Base-by-base conservation (phyloP, 37 sponge, comb jelly and placozoan species). In the Agelas oroides region DNA sequence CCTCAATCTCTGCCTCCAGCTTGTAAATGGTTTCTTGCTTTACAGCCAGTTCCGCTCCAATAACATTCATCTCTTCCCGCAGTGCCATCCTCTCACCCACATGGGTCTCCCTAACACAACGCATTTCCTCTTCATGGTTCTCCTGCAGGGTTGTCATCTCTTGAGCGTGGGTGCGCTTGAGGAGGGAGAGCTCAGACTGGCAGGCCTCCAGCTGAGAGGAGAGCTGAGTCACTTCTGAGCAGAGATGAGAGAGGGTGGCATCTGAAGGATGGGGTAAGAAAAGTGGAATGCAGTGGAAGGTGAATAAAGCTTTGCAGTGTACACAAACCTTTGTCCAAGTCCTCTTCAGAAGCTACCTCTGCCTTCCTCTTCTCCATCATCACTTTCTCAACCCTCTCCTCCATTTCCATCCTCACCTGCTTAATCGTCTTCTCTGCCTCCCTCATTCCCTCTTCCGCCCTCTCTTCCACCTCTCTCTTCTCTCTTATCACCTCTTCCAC, bases 401-500 rank as follows among this genome's bases (percentile, higher is more conserved):
- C 62, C 38, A 62, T 1, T 64, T 63, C 78, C 8, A 19, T 24
- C 23, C 40, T 36, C 38, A 40, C 3, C 53, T 73, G 53, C 12
- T 52, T 53, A 53, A 36, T 16, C 70, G 5, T 34, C 24, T 24
- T 32, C 40, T 23, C 62, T 17, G 34, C 19, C 78, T 63, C 78
- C 8, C 39, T 24, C 23, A 40, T 36, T 12, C 62, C 78, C 53
- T 73, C 73, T 46, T 52, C 73, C 73, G 8, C 27, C 70, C 35
- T 34, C 24, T 24, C 30, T 23, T 23, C 62, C 38, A 62, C 19
- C 78, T 63, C 78, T 34, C 39, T 24, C 23, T 72, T 36, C 38
- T 78, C 78, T 30, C 14, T 34, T 11, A 60, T 86, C 36, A 86
- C 73, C 53, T 86, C 87, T 23, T 63, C 59, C 65, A 86, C 78